Base-by-base conservation (phyloP, 2,113 vertebrate species). In the Aleadryas rufinucha region DNA sequence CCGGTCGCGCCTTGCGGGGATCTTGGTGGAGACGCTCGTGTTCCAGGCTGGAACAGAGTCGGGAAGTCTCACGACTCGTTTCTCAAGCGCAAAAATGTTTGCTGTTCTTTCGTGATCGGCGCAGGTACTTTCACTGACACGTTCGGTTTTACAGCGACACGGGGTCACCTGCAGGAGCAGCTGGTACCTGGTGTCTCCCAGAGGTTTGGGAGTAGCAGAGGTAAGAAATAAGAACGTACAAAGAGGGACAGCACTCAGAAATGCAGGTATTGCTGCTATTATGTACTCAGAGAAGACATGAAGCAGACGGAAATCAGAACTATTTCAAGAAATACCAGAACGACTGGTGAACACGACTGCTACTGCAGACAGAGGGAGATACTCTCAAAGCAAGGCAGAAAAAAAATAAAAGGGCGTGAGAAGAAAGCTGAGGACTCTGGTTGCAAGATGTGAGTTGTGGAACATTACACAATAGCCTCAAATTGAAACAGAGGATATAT, bases 31-130 rank as follows among this genome's bases (percentile, higher is more conserved):
- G n/a, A 49, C 2, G 19, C 49, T 63, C 35, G 1, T 3, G 15
- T 11, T 26, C 42, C 33, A 2, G 39, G 27, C 31, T 10, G 26
- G 54, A 50, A 15, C 24, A 9, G 16, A 7, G 7, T 0, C 26
- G 31, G 20, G 18, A 53, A 30, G 18, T 2, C 21, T 2, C 16
- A 4, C 16, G 7, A 4, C 28, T 30, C 9, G 0, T 24, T 71
- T 49, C 39, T 76, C 31, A 2, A 2, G 53, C 8, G 19, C 9
- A 3, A 18, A 19, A 15, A 8, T 16, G 37, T 65, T 87, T 39
- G 60, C 16, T 54, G 3, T 10, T 24, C 47, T 39, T 44, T 13
- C 1, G 2, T 19, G 31, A 26, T 20, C 14, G 22, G n/a, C 27
- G 11, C 3, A 6, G 50, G 45, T 33, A 10, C 52, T 53, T 39